Conservation (phyloP, 2,113 vertebrate genomes). For the Felis catus region F.catus_Fca126_mat1.0 CM031413.1:27341501-27342000, state of each 20-base stretch:
- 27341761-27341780: not conserved
- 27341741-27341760: not conserved
- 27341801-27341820: not conserved
- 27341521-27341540: not conserved
- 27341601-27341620: not conserved
- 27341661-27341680: not conserved
- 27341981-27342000: slow-evolving; percentile 46
- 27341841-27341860: not conserved
- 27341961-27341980: slow-evolving; percentile 21
- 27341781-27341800: not conserved
- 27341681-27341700: too few species aligned
- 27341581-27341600: not conserved
- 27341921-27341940: not conserved
- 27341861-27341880: not conserved
- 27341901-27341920: rapidly evolving
- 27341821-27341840: not conserved
- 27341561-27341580: not conserved
- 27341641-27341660: rapidly evolving
- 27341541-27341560: not conserved
- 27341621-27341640: not conserved
- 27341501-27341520: not conserved
- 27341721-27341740: not conserved
- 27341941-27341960: not conserved
- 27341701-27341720: not conserved
- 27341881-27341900: not conserved